Conservation (phyloP, 2,113 vertebrate species). For the Oryzias woworae region DNA sequence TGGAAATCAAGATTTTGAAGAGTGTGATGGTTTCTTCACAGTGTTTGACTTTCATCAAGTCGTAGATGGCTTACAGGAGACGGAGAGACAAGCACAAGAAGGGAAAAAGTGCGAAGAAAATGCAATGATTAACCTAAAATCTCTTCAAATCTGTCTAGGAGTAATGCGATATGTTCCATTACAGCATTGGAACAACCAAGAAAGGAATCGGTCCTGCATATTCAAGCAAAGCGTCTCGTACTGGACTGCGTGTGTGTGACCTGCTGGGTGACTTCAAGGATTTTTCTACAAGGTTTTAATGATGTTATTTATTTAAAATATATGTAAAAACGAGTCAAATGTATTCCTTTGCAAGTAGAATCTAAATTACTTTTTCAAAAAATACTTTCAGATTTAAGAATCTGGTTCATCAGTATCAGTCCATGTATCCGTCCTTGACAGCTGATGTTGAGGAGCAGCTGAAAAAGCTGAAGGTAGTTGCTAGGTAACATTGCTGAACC, state of each 20-base stretch:
- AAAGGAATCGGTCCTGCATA: constrained; percentile 98
- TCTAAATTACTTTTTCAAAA: neutral
- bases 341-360: neutral
- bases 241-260: constrained; percentile 93
- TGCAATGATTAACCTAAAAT: neutral
- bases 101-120: constrained; percentile 89
- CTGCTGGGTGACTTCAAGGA: constrained; percentile 93
- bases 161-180: constrained; percentile 2
- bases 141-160: neutral
- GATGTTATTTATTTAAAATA: neutral
- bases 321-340: neutral
- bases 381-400: constrained; percentile 86
- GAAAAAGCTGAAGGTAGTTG: constrained; percentile 88
- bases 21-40: constrained; percentile 57
- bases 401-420: constrained; percentile 90
- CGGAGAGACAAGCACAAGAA: constrained; percentile 92
- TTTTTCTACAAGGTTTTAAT: constrained; percentile 83
- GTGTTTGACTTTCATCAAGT: constrained; percentile 99
- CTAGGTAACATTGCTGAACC: neutral
- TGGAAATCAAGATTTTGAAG: neutral
- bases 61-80: constrained; percentile 94
- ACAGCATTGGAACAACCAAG: constrained; percentile 96
- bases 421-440: constrained; percentile 91
- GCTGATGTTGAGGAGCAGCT: constrained; percentile 89
- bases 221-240: constrained; percentile 93